Conservation (phyloP, 30 jellyfish, hydroid and myxozoan genomes). For the Nemopilema nomurai region DNA sequence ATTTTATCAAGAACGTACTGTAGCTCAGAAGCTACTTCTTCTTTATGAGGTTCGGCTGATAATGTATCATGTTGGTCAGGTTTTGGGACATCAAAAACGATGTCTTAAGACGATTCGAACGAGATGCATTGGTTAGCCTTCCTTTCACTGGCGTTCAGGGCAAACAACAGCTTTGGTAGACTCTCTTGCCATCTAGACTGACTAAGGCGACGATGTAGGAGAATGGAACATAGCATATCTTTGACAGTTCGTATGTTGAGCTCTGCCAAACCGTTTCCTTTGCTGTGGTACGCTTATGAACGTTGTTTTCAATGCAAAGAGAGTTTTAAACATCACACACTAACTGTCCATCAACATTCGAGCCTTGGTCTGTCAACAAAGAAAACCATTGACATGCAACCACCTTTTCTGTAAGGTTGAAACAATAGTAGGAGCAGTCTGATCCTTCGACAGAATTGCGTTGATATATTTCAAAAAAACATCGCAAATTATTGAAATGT, state of each 20-base stretch:
- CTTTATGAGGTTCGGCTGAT: conserved; percentile 1
- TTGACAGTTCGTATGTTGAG: conserved; percentile 58
- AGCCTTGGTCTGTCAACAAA: conserved; percentile 62
- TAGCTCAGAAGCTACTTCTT: conserved; percentile 35
- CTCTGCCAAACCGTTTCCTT: conserved; percentile 65
- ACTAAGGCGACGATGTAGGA: conserved; percentile 30
- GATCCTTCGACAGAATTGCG: conserved; percentile 57
- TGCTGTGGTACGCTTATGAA: conserved; percentile 71
- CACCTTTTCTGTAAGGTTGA: conserved; percentile 23
- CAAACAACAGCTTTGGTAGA: neutral
- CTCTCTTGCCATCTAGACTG: conserved; percentile 39
- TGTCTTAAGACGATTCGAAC: conserved; percentile 56
- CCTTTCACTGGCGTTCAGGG: conserved; percentile 16
- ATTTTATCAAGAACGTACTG: conserved; percentile 16
- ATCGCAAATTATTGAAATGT: conserved; percentile 31
- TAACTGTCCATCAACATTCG: conserved; percentile 60
- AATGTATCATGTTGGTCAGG: conserved; percentile 33
- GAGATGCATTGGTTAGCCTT: conserved; percentile 22
- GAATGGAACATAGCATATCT: conserved; percentile 54
- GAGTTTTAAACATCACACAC: conserved; percentile 37
- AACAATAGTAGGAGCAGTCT: conserved; percentile 49
- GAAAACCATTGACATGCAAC: conserved; percentile 44
- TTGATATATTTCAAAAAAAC: conserved; percentile 31
- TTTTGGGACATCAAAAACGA: conserved; percentile 23
- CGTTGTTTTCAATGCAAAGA: conserved; percentile 49